Evolutionary conservation across 1,140 invertebrate genomes (phyloP).

Genomic region (Trichomalopsis sarcophagae): DNA sequence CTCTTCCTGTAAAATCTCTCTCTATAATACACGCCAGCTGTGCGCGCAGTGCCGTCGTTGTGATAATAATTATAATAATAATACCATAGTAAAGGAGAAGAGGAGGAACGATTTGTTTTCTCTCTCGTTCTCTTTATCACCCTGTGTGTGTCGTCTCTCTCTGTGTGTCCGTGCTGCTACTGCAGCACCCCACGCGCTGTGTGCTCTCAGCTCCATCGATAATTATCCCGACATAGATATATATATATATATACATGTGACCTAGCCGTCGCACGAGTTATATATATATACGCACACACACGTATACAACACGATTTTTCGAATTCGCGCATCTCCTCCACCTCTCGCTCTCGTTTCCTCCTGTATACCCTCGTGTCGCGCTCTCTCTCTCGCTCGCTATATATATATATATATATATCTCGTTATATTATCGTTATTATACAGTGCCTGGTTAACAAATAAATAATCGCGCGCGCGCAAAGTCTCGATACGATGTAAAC

Average conservation of each 20-base stretch:
- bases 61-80: too few relatives aligned
- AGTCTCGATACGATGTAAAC: neutral
- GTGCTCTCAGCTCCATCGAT: neutral
- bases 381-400: neutral
- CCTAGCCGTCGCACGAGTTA: too few relatives aligned
- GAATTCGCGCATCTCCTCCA: too few relatives aligned
- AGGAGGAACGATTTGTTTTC: neutral
- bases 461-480: neutral
- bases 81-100: neutral
- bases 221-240: too few relatives aligned
- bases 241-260: too few relatives aligned
- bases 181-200: neutral
- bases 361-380: too few relatives aligned
- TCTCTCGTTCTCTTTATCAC: too few relatives aligned
- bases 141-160: neutral
- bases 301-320: too few relatives aligned
- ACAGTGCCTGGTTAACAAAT: neutral
- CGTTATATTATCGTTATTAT: neutral
- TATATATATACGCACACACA: too few relatives aligned
- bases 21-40: neutral
- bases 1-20: too few relatives aligned
- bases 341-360: too few relatives aligned
- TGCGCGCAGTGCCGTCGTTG: too few relatives aligned
- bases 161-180: neutral
- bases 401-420: neutral